phyloP scores from a whole-genome alignment of 2,113 vertebrate species.

The Dascyllus trimaculatus region DNA sequence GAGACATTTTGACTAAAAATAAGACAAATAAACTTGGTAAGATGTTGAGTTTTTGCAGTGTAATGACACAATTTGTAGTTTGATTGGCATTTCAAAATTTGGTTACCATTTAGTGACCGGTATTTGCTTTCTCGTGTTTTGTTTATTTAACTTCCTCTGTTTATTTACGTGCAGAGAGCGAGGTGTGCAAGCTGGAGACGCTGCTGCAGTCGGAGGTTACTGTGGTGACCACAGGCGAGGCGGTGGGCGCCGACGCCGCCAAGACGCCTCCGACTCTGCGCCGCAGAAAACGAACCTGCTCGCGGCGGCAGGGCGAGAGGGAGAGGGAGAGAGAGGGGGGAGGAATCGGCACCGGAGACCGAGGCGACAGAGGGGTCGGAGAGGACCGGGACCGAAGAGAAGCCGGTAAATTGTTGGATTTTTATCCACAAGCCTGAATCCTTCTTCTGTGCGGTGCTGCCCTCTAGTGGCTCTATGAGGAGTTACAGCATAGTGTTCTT shows the following conservation, averaged over 20 bases:
- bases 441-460: background rate
- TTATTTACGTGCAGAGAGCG: slow-evolving; percentile 80
- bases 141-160: background rate
- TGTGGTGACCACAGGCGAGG: slow-evolving; percentile 85
- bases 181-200: slow-evolving; percentile 90
- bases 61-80: no score
- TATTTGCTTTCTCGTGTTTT: no score
- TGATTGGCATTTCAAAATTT: no score
- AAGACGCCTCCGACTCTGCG: slow-evolving; percentile 84
- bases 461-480: slow-evolving; percentile 52
- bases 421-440: background rate
- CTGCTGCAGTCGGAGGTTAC: slow-evolving; percentile 87
- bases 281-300: slow-evolving; percentile 89
- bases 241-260: slow-evolving; percentile 76
- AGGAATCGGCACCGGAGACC: slow-evolving; percentile 62
- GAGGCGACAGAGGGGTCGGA: slow-evolving; percentile 77
- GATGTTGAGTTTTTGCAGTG: no score
- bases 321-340: slow-evolving; percentile 81
- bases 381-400: slow-evolving; percentile 78
- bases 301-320: slow-evolving; percentile 82
- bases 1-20: no score
- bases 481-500: background rate
- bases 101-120: no score
- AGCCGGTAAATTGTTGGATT: slow-evolving; percentile 61
- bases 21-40: no score